Evolutionary conservation across 2,888 invertebrate genomes (phyloP).

Genomic region (Polylopha cassiicola): DNA sequence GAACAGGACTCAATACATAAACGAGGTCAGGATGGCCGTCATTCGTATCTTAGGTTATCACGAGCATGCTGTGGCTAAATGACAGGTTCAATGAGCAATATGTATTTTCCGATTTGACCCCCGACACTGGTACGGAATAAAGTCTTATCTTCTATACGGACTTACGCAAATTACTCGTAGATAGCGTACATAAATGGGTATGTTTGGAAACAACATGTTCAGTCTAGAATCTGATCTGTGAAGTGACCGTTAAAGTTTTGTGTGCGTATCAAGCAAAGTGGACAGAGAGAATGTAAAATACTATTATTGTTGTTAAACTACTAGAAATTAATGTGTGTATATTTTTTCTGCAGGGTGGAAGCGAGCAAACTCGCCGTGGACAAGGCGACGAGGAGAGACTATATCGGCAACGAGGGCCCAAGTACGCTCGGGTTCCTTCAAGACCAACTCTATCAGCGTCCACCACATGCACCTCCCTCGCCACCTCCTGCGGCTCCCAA

Average conservation of each 20-base stretch:
- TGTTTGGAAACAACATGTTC: constrained; percentile 59
- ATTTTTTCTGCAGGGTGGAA: constrained; percentile 58
- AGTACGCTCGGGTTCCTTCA: constrained; percentile 71
- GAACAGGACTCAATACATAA: constrained; percentile 37
- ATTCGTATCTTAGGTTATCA: constrained; percentile 59
- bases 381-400: constrained; percentile 68
- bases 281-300: not conserved
- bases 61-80: constrained; percentile 56
- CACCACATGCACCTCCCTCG: constrained; percentile 79
- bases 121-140: constrained; percentile 47
- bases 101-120: constrained; percentile 61
- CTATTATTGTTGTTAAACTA: not conserved
- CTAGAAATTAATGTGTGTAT: constrained; percentile 21
- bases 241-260: constrained; percentile 38
- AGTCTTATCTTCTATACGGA: constrained; percentile 51
- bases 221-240: constrained; percentile 52
- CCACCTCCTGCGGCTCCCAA: constrained; percentile 70
- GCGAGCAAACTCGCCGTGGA: constrained; percentile 60
- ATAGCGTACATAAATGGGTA: constrained; percentile 67
- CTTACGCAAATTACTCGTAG: constrained; percentile 68
- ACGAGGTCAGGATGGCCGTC: constrained; percentile 50
- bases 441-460: constrained; percentile 75
- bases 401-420: constrained; percentile 60
- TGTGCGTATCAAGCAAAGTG: constrained; percentile 18
- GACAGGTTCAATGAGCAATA: constrained; percentile 57